phyloP scores from a whole-genome alignment of 1,140 invertebrate genomes.

The Augochlora pura region DNA sequence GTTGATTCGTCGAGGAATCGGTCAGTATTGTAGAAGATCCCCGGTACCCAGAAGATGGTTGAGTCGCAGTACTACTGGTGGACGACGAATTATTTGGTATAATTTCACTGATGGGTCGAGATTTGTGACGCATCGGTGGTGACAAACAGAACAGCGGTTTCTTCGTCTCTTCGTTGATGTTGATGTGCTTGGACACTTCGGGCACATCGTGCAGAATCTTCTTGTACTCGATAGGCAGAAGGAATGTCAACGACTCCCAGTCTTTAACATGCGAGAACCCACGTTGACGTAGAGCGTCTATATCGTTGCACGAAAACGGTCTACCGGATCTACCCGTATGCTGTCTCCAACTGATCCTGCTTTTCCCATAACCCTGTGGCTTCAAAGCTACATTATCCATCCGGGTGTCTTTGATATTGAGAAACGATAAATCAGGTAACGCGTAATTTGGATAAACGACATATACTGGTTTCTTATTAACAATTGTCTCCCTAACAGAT shows the following conservation, averaged over 20 bases:
- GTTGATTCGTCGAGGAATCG: constrained; percentile 85
- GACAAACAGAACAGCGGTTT: constrained; percentile 85
- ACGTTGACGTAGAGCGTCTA: constrained; percentile 89
- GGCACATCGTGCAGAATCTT: constrained; percentile 87
- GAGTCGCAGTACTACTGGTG: constrained; percentile 88
- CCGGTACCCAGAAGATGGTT: constrained; percentile 90
- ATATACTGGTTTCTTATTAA: constrained; percentile 88
- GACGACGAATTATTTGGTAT: constrained; percentile 84
- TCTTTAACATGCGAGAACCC: constrained; percentile 92
- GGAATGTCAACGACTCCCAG: constrained; percentile 93
- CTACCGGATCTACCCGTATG: constrained; percentile 78
- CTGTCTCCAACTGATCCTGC: constrained; percentile 67
- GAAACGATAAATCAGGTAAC: constrained; percentile 92
- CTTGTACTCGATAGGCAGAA: constrained; percentile 90
- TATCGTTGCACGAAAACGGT: constrained; percentile 91
- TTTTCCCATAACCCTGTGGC: constrained; percentile 77
- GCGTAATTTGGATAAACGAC: constrained; percentile 96
- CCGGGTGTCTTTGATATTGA: constrained; percentile 84
- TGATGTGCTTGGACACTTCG: constrained; percentile 85
- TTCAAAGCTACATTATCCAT: constrained; percentile 84
- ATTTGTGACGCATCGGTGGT: constrained; percentile 81
- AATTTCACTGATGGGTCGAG: constrained; percentile 76
- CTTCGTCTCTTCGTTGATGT: constrained; percentile 80
- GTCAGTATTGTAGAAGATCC: constrained; percentile 91
- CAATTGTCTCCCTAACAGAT: constrained; percentile 66